These are phyloP conservation scores for Anneissia japonica DNA, from an alignment of 35 echinoderm and acorn worm species.

Conservation along the genomic window DNA sequence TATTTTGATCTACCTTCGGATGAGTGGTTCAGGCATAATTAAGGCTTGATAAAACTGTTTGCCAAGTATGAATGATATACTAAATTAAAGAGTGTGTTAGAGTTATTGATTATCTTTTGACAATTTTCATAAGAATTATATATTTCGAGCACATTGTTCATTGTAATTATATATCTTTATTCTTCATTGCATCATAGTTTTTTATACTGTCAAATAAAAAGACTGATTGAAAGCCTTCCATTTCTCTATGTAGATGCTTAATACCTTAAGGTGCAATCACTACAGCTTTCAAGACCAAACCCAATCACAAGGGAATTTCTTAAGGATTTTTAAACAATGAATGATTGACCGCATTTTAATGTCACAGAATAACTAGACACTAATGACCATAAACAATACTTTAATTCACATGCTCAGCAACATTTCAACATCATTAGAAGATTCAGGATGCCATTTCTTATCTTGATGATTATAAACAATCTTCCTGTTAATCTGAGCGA, in stretches of 20 bases:
- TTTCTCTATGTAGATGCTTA: neutral
- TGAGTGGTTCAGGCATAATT: neutral
- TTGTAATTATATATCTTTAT: neutral
- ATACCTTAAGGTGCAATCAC: no score
- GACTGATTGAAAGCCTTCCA: neutral
- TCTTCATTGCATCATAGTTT: neutral
- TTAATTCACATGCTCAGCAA: no score
- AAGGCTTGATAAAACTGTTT: neutral
- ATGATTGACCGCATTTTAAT: no score
- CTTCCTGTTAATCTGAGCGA: no score
- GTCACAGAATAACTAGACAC: no score
- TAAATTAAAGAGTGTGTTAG: neutral
- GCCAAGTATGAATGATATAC: neutral
- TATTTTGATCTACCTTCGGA: neutral
- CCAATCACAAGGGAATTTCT: no score
- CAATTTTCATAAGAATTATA: neutral
- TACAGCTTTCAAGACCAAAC: no score
- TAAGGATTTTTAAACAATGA: no score
- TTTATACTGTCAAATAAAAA: neutral
- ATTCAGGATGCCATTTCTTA: no score
- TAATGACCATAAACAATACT: no score
- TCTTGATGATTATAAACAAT: no score
- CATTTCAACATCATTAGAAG: no score
- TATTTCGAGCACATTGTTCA: neutral
- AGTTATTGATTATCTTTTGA: neutral